Evolutionary conservation across 2,797 vertebrate species (phyloP), one percentile per base, ranked within the genome.

Genomic region (Brachymystax lenok): DNA sequence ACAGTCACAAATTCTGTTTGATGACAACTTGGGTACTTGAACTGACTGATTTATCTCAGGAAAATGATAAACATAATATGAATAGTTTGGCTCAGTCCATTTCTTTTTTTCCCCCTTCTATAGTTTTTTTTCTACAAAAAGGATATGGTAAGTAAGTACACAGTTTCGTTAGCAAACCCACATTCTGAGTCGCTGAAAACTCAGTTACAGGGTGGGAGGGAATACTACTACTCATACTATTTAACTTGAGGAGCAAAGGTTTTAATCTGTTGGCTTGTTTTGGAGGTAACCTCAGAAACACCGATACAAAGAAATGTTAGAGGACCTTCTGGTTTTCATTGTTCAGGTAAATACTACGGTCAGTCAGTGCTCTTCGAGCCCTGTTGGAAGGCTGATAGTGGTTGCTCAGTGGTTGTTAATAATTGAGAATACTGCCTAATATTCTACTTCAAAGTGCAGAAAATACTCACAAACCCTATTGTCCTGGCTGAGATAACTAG

Each of bases 31-130:
- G 79, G 69, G 28, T 61, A 46, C 30, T 61, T 51, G 51, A 21
- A 28, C 73, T 69, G 76, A 82, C 77, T 14, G 46, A 82, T 79
- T 85, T 59, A 67, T 86, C 33, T 83, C 78, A 79, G 56, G 73
- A 81, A 85, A 89, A 88, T 87, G 87, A 81, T 88, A 88, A 86
- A 82, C 33, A 75, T 80, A 46, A 59, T 86, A 84, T 77, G 80
- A 88, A 87, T 78, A 83, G 82, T 88, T 91, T 89, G 91, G 88
- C 90, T 91, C 87, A 87, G 83, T 88, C 73, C 59, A 46, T 70
- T 76, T 78, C 61, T 30, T 67, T n/a, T 70, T 30, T 50, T 83
- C 75, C 1, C 16, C 4, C 3, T 27, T 24, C 4, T 67, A 33
- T 71, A 69, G 33, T 24, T 33, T 35, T 70, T 51, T 33, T 17